Evolutionary conservation across 2,797 vertebrate species (phyloP), one percentile per base, ranked within the genome.

Genomic region (Pseudochirops cupreus): DNA sequence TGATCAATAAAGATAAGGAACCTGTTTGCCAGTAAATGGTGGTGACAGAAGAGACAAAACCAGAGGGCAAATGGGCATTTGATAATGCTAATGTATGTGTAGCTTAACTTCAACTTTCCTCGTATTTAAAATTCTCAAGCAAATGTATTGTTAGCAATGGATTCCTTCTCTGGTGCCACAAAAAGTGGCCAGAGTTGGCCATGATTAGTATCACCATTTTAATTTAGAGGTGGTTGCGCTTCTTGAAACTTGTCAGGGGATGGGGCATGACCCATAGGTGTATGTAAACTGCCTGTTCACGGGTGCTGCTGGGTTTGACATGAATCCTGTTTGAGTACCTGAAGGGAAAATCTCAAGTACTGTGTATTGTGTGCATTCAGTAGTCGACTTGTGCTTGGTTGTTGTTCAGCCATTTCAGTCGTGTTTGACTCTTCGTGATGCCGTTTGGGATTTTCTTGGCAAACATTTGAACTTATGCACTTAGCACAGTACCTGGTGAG

Each of bases 1-100:
- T 98, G 99, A 99, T 99, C 99, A 99, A 99, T 99, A 99, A 99
- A 98, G 98, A 98, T 99, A 98, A 98, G 98, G 98, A 98, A 98
- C 98, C 98, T 97, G 97, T 97, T 98, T 94, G 98, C 98, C 97
- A 98, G 98, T 98, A 98, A 98, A 98, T 98, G 98, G 98, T 97
- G 98, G 97, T 97, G 98, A 99, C 98, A 98, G 98, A 98, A 97
- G 96, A 96, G 98, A 97, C 97, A 97, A 98, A 98, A 98, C 97
- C 74, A 95, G 96, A 97, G 94, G 94, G 97, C 91, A 97, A 98
- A 98, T 50, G 96, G 98, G 97, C 96, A 97, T 98, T 98, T 98
- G 98, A 98, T 98, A 97, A 98, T 97, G 98, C 97, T 98, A 98
- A 96, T 16, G 94, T 93, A 95, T 94, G 93, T 21, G n/a, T 94